A percentile compares a stretch with the other conserved stretches of the same genome.
Conservation (phyloP, 2,888 invertebrate genomes). For the Oeneis ivallda region DNA sequence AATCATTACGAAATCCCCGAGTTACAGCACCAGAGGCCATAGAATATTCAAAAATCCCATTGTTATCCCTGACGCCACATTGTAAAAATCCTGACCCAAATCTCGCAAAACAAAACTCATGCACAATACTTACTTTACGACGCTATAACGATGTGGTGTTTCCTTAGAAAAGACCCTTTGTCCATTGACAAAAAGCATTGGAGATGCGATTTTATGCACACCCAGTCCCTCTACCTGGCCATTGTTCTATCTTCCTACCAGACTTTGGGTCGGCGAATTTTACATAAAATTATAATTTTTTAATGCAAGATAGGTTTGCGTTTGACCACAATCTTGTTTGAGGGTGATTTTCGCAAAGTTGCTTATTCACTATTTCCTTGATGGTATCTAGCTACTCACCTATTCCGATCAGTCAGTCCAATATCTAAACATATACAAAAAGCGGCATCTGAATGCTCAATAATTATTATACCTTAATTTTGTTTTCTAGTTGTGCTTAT, state of each 20-base stretch:
- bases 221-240: conserved; percentile 73
- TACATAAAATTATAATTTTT: conserved; percentile 55
- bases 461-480: not conserved
- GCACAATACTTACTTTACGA: conserved; percentile 79
- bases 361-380: not conserved
- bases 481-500: not conserved
- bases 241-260: conserved; percentile 75
- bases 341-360: too few species aligned
- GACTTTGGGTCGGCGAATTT: conserved; percentile 72
- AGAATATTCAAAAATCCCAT: conserved; percentile 61
- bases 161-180: conserved; percentile 79
- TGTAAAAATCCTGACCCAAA: conserved; percentile 79
- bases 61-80: conserved; percentile 71
- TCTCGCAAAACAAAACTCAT: conserved; percentile 77
- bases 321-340: not conserved
- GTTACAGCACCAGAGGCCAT: conserved; percentile 43
- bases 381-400: not conserved
- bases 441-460: not conserved
- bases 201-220: conserved; percentile 75
- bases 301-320: not conserved
- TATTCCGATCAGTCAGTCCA: not conserved
- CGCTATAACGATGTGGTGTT: conserved; percentile 80
- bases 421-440: not conserved
- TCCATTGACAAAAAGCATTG: conserved; percentile 78
- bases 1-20: conserved; percentile 17